Evolutionary conservation across 1,140 invertebrate species (phyloP).

Genomic region (Telenomus remus): DNA sequence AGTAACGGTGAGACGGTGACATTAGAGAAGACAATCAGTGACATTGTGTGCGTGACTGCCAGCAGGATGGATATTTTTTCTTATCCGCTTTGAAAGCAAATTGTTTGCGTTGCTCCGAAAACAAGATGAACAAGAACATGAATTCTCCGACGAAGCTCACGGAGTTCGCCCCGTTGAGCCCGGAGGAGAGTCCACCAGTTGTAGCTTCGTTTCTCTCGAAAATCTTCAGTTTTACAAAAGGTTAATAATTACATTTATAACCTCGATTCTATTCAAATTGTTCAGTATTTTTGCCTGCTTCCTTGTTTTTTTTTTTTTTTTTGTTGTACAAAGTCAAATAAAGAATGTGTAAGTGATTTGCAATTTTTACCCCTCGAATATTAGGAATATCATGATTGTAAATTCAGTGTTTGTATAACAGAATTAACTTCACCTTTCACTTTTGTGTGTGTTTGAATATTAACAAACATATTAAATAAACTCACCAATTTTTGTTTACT

Average conservation of each 20-base stretch:
- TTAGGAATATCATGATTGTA: too few relatives aligned
- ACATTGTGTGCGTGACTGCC: slow-evolving; percentile 17
- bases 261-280: slow-evolving; percentile 15
- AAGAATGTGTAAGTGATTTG: too few relatives aligned
- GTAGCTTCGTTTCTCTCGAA: slow-evolving; percentile 78
- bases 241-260: slow-evolving; percentile 58
- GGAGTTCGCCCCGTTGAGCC: slow-evolving; percentile 84
- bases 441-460: too few relatives aligned
- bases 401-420: too few relatives aligned
- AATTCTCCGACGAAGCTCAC: slow-evolving; percentile 83
- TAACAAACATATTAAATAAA: too few relatives aligned
- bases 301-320: too few relatives aligned
- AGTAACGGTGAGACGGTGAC: background rate
- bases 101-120: slow-evolving; percentile 10
- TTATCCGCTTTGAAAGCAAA: slow-evolving; percentile 1
- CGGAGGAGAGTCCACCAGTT: slow-evolving; percentile 78
- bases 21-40: slow-evolving; percentile 1
- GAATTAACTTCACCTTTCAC: too few relatives aligned
- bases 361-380: too few relatives aligned
- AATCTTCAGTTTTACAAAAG: slow-evolving; percentile 76
- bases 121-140: slow-evolving; percentile 79
- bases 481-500: slow-evolving; percentile 11
- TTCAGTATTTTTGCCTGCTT: too few relatives aligned
- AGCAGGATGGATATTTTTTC: slow-evolving; percentile 6
- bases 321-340: too few relatives aligned